Percentiles rank a stretch among this genome's conserved stretches.
Conservation (phyloP, 2,113 vertebrate species). For the Proterorhinus semilunaris region DNA sequence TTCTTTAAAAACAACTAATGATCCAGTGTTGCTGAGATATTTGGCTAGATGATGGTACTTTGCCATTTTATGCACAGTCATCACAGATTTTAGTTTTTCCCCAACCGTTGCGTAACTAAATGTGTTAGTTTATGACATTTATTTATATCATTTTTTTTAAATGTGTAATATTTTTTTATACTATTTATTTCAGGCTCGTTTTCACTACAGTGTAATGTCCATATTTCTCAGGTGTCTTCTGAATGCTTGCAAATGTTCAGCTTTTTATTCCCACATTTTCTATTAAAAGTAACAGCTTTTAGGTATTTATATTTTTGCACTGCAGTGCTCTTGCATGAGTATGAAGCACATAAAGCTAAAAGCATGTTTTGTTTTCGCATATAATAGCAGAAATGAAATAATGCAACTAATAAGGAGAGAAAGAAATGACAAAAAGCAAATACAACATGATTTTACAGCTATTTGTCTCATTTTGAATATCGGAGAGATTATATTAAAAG, state of each 20-base stretch:
- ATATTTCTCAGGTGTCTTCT: constrained; percentile 74
- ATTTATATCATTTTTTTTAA: constrained; percentile 13
- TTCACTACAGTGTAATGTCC: constrained; percentile 37
- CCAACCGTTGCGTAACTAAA: constrained; percentile 24
- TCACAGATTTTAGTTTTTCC: constrained; percentile 9
- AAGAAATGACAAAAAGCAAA: not conserved
- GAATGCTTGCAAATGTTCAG: constrained; percentile 63
- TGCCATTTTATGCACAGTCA: constrained; percentile 23
- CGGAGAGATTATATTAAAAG: constrained; percentile 17
- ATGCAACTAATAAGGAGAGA: not conserved
- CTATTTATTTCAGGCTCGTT: constrained; percentile 30
- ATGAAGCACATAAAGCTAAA: constrained; percentile 32
- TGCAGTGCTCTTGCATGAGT: constrained; percentile 64
- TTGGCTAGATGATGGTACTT: constrained; percentile 13
- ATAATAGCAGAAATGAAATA: constrained; percentile 11
- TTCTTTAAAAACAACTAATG: no score
- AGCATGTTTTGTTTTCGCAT: constrained; percentile 44
- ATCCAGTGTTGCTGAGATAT: constrained; percentile 2
- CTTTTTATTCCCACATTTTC: constrained; percentile 66
- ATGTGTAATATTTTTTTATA: constrained; percentile 39
- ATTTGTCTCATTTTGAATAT: constrained; percentile 11
- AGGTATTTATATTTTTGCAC: constrained; percentile 62
- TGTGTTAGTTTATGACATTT: constrained; percentile 17
- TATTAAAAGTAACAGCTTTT: constrained; percentile 58
- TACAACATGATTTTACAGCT: constrained; percentile 4